Percentiles rank a stretch among this genome's conserved stretches.
Conservation (phyloP, 1,140 invertebrate genomes). For the Brachionus manjavacas region DNA sequence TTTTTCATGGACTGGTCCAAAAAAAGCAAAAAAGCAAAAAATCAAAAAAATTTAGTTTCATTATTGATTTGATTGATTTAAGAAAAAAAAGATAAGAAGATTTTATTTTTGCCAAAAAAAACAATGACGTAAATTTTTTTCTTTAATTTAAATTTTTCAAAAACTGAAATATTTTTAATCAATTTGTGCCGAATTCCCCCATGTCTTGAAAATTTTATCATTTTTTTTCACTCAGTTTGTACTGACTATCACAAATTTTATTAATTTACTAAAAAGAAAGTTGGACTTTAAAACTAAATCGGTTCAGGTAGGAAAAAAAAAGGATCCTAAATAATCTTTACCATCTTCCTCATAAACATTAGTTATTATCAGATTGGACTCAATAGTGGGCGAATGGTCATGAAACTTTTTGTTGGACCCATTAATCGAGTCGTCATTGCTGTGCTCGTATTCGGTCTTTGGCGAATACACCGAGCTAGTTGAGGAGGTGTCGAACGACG, state of each 20-base stretch:
- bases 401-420: not conserved
- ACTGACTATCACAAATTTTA: not conserved
- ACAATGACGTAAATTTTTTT: too few species aligned
- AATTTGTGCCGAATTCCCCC: too few species aligned
- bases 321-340: not conserved
- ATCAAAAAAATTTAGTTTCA: too few species aligned
- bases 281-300: not conserved
- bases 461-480: not conserved
- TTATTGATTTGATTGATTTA: too few species aligned
- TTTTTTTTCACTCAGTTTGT: not conserved
- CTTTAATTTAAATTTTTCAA: too few species aligned
- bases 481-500: not conserved
- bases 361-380: slow-evolving; percentile 22
- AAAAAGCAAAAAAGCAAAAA: too few species aligned
- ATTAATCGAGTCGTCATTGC: not conserved
- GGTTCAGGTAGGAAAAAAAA: not conserved
- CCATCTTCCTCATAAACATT: slow-evolving; percentile 38
- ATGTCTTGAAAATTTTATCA: not conserved
- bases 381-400: slow-evolving; percentile 1
- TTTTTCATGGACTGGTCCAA: too few species aligned
- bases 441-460: not conserved
- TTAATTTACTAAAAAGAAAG: not conserved
- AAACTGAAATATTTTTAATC: too few species aligned
- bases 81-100: too few species aligned
- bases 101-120: too few species aligned